Percentiles rank a stretch among this genome's conserved stretches.
These are phyloP conservation scores for Platerodrilus igneus DNA, from an alignment of 2,888 invertebrate species.

Conservation along the genomic window DNA sequence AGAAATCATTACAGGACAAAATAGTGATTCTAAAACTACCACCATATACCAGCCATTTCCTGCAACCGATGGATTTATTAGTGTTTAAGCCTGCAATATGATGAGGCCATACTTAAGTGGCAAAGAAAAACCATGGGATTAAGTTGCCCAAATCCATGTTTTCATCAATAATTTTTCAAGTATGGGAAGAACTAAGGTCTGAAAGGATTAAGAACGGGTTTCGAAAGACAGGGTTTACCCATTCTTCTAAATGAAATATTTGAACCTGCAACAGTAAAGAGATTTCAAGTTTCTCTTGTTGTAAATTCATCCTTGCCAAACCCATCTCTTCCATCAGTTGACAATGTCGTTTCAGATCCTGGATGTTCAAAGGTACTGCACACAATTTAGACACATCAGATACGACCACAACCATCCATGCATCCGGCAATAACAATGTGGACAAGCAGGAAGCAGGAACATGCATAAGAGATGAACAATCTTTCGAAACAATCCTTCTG, in stretches of 20 bases:
- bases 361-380: slow-evolving; percentile 2
- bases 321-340: too few relatives aligned
- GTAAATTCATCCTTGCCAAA: slow-evolving; percentile 1
- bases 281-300: not conserved
- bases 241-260: too few relatives aligned
- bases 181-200: too few relatives aligned
- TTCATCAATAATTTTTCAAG: slow-evolving; percentile 2
- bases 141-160: slow-evolving; percentile 4
- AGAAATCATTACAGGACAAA: too few relatives aligned
- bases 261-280: not conserved
- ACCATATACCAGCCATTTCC: too few relatives aligned
- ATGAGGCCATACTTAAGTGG: too few relatives aligned
- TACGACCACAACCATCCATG: slow-evolving; percentile 3
- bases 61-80: too few relatives aligned
- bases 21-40: too few relatives aligned
- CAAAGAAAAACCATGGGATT: not conserved
- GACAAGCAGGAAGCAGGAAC: slow-evolving; percentile 2
- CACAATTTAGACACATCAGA: slow-evolving; percentile 3
- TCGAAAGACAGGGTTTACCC: too few relatives aligned
- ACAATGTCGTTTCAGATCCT: slow-evolving; percentile 3
- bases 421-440: not conserved
- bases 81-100: too few relatives aligned
- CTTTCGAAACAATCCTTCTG: slow-evolving; percentile 2
- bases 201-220: too few relatives aligned
- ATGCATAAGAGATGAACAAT: slow-evolving; percentile 1